A percentile compares a stretch with the other conserved stretches of the same genome.
These are phyloP conservation scores for Lethenteron camtschaticum DNA, from an alignment of 2,113 vertebrate species.

Conservation along the genomic window DNA sequence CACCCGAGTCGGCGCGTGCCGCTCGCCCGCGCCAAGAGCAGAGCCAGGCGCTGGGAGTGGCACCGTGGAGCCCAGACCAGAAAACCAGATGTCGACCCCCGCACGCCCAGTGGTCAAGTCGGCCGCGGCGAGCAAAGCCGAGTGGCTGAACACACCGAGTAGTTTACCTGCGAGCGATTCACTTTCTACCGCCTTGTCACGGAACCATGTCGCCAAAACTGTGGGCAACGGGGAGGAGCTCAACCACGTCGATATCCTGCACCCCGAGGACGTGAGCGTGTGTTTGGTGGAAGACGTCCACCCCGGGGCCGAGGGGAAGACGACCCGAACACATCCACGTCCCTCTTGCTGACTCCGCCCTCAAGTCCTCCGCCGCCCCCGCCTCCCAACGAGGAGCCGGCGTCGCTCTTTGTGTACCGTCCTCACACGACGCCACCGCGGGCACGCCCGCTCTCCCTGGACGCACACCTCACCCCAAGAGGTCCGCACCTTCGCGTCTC, in stretches of 20 bases:
- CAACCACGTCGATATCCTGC: no score
- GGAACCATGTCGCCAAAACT: no score
- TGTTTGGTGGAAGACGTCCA: conserved; percentile 12
- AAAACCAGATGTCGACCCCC: no score
- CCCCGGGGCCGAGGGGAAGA: conserved; percentile 46
- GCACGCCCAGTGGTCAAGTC: no score
- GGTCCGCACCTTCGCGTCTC: conserved; percentile 16
- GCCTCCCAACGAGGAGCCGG: conserved; percentile 58
- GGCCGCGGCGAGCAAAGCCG: no score
- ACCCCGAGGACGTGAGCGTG: no score
- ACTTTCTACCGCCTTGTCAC: no score
- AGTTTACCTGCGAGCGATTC: no score
- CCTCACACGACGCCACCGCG: conserved; percentile 18
- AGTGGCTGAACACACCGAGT: no score
- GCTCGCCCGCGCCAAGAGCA: not conserved
- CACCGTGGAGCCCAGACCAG: no score
- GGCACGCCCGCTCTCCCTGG: conserved; percentile 12
- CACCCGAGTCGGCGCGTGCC: not conserved
- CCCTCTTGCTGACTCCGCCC: conserved; percentile 74
- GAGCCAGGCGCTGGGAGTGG: no score
- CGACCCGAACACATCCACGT: conserved; percentile 63
- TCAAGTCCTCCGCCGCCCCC: conserved; percentile 78
- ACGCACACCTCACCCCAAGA: conserved; percentile 12
- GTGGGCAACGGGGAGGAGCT: no score
- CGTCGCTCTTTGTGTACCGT: conserved; percentile 37